Conservation (phyloP, 2,888 invertebrate genomes). For the Congeria kusceri region DNA sequence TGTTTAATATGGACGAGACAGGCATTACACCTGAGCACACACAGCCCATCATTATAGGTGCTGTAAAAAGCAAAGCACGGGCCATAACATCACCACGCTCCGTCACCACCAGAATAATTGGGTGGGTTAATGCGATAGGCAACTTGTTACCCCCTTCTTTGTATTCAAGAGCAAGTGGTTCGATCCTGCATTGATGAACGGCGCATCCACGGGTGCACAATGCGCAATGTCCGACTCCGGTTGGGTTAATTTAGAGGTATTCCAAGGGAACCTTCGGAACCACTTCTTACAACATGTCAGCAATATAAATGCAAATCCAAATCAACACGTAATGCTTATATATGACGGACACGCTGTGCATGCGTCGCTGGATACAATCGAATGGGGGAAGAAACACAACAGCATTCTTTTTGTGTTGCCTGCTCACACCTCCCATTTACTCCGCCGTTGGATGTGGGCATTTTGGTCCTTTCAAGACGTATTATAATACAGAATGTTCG, state of each 20-base stretch:
- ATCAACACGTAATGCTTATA: constrained; percentile 15
- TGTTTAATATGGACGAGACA: constrained; percentile 43
- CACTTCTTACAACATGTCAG: constrained; percentile 14
- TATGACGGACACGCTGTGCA: constrained; percentile 42
- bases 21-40: constrained; percentile 20
- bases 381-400: constrained; percentile 27
- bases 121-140: constrained; percentile 36
- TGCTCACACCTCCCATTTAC: constrained; percentile 35
- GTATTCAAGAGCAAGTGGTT: constrained; percentile 36
- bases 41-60: too few species aligned
- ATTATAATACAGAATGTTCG: constrained; percentile 34
- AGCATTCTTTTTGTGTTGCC: constrained; percentile 32
- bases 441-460: constrained; percentile 31
- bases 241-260: constrained; percentile 27
- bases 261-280: constrained; percentile 17
- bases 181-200: constrained; percentile 25
- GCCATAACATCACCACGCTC: constrained; percentile 22
- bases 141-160: constrained; percentile 28
- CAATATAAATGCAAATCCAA: too few species aligned
- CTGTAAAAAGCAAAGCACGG: constrained; percentile 27
- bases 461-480: constrained; percentile 39
- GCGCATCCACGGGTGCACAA: constrained; percentile 12
- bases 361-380: constrained; percentile 1
- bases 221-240: constrained; percentile 30
- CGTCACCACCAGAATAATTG: constrained; percentile 20